These are phyloP conservation scores for Podilymbus podiceps DNA, from an alignment of 2,113 vertebrate species.

Conservation along the genomic window DNA sequence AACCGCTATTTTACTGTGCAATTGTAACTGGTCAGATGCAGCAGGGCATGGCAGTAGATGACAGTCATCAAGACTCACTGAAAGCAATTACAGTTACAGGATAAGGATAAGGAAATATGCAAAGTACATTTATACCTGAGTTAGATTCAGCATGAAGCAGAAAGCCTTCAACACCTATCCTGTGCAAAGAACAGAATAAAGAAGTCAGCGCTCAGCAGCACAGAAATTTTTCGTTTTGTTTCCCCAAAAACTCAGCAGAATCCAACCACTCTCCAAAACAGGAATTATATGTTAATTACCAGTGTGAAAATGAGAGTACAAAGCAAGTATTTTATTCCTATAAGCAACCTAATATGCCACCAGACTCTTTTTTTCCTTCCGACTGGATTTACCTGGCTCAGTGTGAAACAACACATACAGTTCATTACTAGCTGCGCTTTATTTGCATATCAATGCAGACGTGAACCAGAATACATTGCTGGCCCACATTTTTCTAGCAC, in stretches of 20 bases:
- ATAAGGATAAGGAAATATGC: constrained; percentile 50
- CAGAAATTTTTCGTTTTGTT: background rate
- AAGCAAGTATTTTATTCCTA: constrained; percentile 10
- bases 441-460: constrained; percentile 15
- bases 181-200: background rate
- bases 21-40: constrained; percentile 35
- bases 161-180: background rate
- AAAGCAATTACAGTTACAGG: constrained; percentile 33
- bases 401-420: background rate
- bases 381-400: constrained; percentile 28
- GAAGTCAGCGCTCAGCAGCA: background rate
- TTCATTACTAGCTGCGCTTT: background rate
- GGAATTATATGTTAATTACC: constrained; percentile 7
- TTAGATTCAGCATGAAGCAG: constrained; percentile 21
- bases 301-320: constrained; percentile 10
- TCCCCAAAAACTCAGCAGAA: background rate
- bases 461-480: background rate
- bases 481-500: background rate
- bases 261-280: background rate
- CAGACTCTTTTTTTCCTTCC: background rate
- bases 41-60: constrained; percentile 18
- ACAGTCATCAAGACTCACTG: constrained; percentile 56
- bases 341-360: background rate
- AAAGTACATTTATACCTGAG: constrained; percentile 56
- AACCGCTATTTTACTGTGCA: constrained; percentile 38